Percentiles rank a stretch among this genome's conserved stretches.
Conservation (phyloP, 1,140 invertebrate genomes). For the Lanistes nyassanus region DNA sequence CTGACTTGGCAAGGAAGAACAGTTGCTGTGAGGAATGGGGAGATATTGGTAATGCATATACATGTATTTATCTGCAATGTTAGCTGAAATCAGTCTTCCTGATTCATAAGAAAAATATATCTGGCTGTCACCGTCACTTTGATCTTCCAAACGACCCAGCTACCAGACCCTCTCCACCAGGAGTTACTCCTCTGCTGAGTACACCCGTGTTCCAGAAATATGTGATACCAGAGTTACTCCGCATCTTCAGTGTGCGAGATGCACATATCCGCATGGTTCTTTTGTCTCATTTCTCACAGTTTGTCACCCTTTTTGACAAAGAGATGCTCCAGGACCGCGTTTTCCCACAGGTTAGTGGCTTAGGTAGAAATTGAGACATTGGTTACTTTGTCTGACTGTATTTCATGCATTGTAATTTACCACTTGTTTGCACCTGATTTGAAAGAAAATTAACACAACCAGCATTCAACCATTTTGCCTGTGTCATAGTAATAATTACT, state of each 20-base stretch:
- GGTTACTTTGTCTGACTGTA: neutral
- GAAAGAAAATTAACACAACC: too few species aligned
- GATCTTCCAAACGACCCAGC: neutral
- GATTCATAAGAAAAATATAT: neutral
- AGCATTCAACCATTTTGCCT: too few species aligned
- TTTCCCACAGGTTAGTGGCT: constrained; percentile 53
- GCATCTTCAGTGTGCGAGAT: constrained; percentile 56
- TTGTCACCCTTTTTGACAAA: constrained; percentile 48
- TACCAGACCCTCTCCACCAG: neutral
- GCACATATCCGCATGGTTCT: constrained; percentile 51
- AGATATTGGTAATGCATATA: neutral
- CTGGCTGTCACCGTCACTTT: neutral
- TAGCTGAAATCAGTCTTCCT: neutral
- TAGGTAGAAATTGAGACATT: neutral
- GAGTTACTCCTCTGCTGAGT: constrained; percentile 33
- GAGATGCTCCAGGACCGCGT: constrained; percentile 45
- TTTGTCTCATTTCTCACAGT: constrained; percentile 51
- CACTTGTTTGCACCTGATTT: too few species aligned
- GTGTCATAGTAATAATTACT: neutral
- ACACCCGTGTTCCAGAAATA: constrained; percentile 40
- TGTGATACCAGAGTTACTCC: constrained; percentile 54
- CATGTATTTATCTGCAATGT: neutral
- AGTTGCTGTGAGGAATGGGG: too few species aligned
- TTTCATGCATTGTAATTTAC: too few species aligned
- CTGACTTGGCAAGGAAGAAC: too few species aligned